Base-by-base conservation (phyloP, 2,888 invertebrate genomes). In the Sinelater perroti region DNA sequence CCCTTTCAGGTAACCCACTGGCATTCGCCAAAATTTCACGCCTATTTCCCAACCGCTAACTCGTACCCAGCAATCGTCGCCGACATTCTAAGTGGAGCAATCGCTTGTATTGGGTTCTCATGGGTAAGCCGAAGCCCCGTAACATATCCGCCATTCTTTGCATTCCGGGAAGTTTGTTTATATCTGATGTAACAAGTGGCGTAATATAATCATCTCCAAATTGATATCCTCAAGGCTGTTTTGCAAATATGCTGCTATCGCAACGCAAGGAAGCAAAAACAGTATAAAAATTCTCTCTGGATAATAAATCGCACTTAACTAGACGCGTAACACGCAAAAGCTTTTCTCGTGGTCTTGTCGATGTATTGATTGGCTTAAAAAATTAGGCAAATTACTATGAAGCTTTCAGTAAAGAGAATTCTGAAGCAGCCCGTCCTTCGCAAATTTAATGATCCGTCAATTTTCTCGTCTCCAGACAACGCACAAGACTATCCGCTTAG, bases 11-110 rank as follows among this genome's bases (percentile, higher is more conserved):
- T 96, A 51, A 97, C 97, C 0, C 97, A 97, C 74, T 97, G 97
- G 97, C 94, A 96, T 76, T 94, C 93, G 50, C 97, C 97, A 4
- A 86, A 90, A 72, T 97, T 97, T 81, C 94, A 95, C 78, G 97
- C 96, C 3, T 97, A 97, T 80, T 95, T 93, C 78, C 95, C 95
- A 11, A 93, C 95, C 0, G 95, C 91, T 17, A 93, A 93, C 79
- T 95, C 95, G 0, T 97, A 95, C 78, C 93, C 97, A 0, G 88
- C 94, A 6, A 94, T 97, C 67, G 91, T 95, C 6, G 97, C 94
- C 2, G 97, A 97, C 72, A 97, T 97, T 87, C 80, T 97, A 26
- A 93, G 93, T 70, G 95, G 92, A 31, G 95, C 94, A 16, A 95
- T 97, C 66, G 95, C 94, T 2, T 96, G 96, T 75, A 95, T 97